Evolutionary conservation across 2,797 vertebrate species (phyloP).

Genomic region (Galagoides demidoff): DNA sequence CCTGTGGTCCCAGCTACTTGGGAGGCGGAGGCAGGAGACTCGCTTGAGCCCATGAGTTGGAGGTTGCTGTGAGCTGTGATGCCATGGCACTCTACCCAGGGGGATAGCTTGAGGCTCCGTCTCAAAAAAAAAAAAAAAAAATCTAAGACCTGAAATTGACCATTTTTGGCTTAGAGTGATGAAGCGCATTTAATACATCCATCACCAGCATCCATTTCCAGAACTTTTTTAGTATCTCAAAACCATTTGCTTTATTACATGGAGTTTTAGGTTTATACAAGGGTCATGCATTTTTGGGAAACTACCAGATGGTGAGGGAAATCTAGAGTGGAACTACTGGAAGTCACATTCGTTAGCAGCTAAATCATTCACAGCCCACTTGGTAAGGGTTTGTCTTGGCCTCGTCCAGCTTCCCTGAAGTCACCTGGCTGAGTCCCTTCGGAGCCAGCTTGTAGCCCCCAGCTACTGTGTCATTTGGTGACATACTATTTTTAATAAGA

Average conservation of each 20-base stretch:
- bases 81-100: too few relatives aligned
- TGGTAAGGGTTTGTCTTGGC: accelerated
- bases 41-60: too few relatives aligned
- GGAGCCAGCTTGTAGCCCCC: neutral
- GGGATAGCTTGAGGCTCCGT: too few relatives aligned
- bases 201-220: neutral
- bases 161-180: neutral
- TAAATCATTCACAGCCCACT: accelerated
- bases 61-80: too few relatives aligned
- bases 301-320: neutral
- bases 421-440: neutral
- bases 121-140: too few relatives aligned
- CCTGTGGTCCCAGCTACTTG: too few relatives aligned
- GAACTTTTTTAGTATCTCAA: neutral
- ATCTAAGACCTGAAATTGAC: too few relatives aligned
- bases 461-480: neutral
- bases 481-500: neutral
- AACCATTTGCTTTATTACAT: neutral
- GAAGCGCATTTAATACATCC: accelerated
- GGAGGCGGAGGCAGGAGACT: too few relatives aligned
- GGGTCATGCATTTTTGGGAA: neutral
- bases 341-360: neutral
- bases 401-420: neutral
- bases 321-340: too few relatives aligned
- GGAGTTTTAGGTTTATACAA: neutral